These are phyloP conservation scores for Parasteatoda lunata DNA, from an alignment of 2,888 invertebrate genomes.

Conservation along the genomic window DNA sequence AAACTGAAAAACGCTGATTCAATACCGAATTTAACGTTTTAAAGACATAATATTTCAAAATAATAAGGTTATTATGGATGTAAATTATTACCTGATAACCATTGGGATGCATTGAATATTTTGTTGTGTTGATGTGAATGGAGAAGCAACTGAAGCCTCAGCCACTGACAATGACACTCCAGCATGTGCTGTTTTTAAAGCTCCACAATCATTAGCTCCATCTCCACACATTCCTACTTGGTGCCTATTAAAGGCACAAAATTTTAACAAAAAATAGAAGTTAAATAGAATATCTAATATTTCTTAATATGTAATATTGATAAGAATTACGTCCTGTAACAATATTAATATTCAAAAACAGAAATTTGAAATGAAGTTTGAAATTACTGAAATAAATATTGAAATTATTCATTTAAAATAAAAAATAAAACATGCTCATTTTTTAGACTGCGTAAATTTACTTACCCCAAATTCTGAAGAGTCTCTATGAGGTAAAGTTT, in stretches of 20 bases:
- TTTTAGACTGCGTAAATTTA: constrained; percentile 10
- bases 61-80: no score
- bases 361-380: no score
- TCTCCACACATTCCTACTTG: constrained; percentile 76
- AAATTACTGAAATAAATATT: no score
- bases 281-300: no score
- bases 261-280: no score
- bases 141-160: constrained; percentile 73
- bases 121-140: constrained; percentile 72
- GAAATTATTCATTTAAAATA: not conserved
- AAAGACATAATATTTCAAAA: no score
- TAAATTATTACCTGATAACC: constrained; percentile 69
- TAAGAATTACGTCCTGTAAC: no score
- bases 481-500: constrained; percentile 84
- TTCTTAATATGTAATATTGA: no score
- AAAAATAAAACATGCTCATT: not conserved
- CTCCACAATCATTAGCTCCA: constrained; percentile 76
- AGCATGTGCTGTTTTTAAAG: constrained; percentile 75
- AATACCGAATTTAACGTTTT: no score
- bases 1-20: no score
- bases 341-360: no score
- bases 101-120: constrained; percentile 71
- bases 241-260: constrained; percentile 76
- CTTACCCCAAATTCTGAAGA: constrained; percentile 78
- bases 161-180: constrained; percentile 75